phyloP scores from a whole-genome alignment of 2,113 vertebrate species.

The Nibea albiflora region DNA sequence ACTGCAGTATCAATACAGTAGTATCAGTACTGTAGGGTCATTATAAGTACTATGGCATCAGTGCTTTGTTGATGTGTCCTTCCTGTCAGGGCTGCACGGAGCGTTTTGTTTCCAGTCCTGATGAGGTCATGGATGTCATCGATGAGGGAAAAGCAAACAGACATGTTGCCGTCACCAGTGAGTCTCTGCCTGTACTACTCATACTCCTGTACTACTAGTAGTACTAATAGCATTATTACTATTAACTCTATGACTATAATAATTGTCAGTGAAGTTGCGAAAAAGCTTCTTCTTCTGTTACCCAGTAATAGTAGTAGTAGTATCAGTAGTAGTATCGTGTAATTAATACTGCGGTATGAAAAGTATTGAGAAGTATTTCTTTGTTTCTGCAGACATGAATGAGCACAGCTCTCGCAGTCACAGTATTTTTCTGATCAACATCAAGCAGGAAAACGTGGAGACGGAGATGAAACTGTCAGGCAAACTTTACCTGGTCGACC shows the following conservation, averaged over 20 bases:
- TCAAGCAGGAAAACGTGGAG: conserved; percentile 97
- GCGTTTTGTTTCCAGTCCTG: conserved; percentile 96
- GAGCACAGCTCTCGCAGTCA: conserved; percentile 98
- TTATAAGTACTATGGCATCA: background rate
- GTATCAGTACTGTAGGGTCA: background rate
- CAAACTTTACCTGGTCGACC: conserved; percentile 96
- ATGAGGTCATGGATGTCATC: conserved; percentile 97
- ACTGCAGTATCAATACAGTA: background rate
- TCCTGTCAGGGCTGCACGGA: conserved; percentile 93
- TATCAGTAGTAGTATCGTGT: too few relatives aligned
- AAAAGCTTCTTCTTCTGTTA: too few relatives aligned
- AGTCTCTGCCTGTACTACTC: conserved; percentile 19
- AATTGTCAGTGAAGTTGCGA: too few relatives aligned
- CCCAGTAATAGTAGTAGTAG: too few relatives aligned
- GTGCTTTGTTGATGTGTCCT: background rate
- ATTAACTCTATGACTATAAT: too few relatives aligned
- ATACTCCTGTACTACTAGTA: background rate
- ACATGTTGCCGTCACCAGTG: conserved; percentile 96
- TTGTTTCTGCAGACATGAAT: conserved; percentile 91
- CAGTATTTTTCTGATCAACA: conserved; percentile 97
- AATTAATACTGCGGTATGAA: background rate
- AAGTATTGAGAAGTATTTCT: background rate
- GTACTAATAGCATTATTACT: too few relatives aligned
- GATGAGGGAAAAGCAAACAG: conserved; percentile 97
- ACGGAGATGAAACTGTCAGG: conserved; percentile 96